These are phyloP conservation scores for Tachysurus vachellii DNA, from an alignment of 2,113 vertebrate genomes.

Conservation along the genomic window DNA sequence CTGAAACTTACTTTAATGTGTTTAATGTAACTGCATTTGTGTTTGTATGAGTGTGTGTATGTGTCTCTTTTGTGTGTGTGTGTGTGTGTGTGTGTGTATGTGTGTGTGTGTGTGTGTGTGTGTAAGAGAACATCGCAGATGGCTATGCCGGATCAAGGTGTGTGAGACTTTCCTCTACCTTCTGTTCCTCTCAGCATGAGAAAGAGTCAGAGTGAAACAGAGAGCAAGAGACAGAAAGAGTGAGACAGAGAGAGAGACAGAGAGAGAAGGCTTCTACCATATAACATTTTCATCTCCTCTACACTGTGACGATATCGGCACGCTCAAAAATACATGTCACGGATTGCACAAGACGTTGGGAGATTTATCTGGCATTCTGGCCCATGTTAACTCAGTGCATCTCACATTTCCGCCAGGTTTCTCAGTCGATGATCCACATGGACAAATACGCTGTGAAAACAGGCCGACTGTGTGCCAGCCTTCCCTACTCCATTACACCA, in stretches of 20 bases:
- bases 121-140: not conserved
- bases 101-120: constrained; percentile 9
- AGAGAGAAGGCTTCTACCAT: not conserved
- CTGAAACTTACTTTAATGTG: not conserved
- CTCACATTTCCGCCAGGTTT: no score
- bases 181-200: constrained; percentile 23
- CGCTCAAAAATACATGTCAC: no score
- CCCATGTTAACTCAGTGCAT: no score
- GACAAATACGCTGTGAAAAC: no score
- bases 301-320: no score
- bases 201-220: not conserved
- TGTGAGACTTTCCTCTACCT: not conserved
- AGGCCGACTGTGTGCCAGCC: no score
- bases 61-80: not conserved
- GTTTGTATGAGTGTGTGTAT: not conserved
- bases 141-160: constrained; percentile 26
- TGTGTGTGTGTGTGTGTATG: not conserved
- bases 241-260: not conserved
- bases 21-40: not conserved
- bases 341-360: no score
- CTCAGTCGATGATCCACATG: no score
- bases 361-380: no score
- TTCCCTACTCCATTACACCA: no score
- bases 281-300: no score
- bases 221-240: not conserved